phyloP scores from a whole-genome alignment of 2,113 vertebrate genomes.

The Rafetus swinhoei region DNA sequence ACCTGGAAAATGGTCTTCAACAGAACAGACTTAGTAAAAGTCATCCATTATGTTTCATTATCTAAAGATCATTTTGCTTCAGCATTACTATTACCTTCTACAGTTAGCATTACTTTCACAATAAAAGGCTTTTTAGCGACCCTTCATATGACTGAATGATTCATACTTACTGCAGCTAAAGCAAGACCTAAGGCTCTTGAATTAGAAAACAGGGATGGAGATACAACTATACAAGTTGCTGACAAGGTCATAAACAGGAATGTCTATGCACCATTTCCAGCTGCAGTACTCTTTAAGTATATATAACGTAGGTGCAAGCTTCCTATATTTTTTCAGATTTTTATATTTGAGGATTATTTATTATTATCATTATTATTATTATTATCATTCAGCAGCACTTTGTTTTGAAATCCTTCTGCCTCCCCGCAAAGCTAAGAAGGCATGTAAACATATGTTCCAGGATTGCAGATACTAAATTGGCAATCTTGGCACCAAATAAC shows the following conservation, averaged over 20 bases:
- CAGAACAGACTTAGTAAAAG: neutral
- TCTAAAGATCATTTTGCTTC: constrained; percentile 3
- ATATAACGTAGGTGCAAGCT: constrained; percentile 23
- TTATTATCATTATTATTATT: neutral
- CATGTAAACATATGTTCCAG: constrained; percentile 61
- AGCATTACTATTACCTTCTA: neutral
- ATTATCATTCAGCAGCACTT: constrained; percentile 52
- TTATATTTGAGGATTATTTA: constrained; percentile 26
- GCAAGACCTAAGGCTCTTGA: neutral
- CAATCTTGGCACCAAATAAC: constrained; percentile 68
- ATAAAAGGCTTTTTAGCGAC: constrained; percentile 2
- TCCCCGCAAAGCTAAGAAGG: constrained; percentile 55
- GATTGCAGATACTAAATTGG: constrained; percentile 69
- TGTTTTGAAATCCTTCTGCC: constrained; percentile 54
- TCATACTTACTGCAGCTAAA: neutral
- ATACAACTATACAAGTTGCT: neutral
- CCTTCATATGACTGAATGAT: constrained; percentile 20
- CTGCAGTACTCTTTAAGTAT: constrained; percentile 8
- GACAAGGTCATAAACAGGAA: constrained; percentile 17
- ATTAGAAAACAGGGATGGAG: constrained; percentile 11
- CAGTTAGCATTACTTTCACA: neutral
- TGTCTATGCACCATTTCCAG: constrained; percentile 9
- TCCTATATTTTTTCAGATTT: constrained; percentile 12
- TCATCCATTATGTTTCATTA: neutral
- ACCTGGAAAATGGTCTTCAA: neutral